Percentiles rank a stretch among this genome's conserved stretches.
Evolutionary conservation across 2,888 invertebrate genomes (phyloP).

Genomic region (Osmoderma eremita): DNA sequence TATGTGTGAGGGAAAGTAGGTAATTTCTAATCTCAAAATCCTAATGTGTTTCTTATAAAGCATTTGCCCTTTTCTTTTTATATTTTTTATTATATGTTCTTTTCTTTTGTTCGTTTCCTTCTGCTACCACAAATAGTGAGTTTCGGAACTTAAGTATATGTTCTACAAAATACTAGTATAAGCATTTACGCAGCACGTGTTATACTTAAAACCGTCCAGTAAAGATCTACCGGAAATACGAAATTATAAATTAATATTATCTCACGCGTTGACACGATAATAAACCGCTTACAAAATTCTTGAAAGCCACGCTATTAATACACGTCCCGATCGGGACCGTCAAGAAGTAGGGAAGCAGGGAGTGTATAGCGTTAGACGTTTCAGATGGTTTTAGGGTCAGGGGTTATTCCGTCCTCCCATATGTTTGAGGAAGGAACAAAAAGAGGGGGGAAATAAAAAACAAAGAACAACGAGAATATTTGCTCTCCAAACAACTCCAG

Average conservation of each 20-base stretch:
- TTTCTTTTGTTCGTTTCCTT: too few relatives aligned
- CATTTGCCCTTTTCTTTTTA: too few relatives aligned
- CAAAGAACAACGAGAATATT: constrained; percentile 1
- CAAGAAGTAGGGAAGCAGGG: constrained; percentile 15
- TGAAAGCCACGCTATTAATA: constrained; percentile 49
- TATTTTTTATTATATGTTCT: too few relatives aligned
- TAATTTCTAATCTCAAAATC: too few relatives aligned
- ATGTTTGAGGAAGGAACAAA: constrained; percentile 45
- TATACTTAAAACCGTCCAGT: too few relatives aligned
- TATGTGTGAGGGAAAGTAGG: too few relatives aligned
- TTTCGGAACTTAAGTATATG: too few relatives aligned
- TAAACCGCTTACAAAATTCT: constrained; percentile 49
- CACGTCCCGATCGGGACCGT: constrained; percentile 42
- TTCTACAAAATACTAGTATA: too few relatives aligned
- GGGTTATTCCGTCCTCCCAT: constrained; percentile 44
- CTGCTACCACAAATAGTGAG: too few relatives aligned
- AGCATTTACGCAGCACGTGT: too few relatives aligned
- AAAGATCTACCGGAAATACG: constrained; percentile 9
- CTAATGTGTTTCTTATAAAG: too few relatives aligned
- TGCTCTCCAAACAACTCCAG: neutral
- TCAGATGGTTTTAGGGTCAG: constrained; percentile 49
- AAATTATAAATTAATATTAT: constrained; percentile 50
- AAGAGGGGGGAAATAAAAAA: constrained; percentile 17
- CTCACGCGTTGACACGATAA: constrained; percentile 49
- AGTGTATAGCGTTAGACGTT: constrained; percentile 44